Evolutionary conservation across 2,797 vertebrate genomes (phyloP).

Genomic region (Borostomias antarcticus): DNA sequence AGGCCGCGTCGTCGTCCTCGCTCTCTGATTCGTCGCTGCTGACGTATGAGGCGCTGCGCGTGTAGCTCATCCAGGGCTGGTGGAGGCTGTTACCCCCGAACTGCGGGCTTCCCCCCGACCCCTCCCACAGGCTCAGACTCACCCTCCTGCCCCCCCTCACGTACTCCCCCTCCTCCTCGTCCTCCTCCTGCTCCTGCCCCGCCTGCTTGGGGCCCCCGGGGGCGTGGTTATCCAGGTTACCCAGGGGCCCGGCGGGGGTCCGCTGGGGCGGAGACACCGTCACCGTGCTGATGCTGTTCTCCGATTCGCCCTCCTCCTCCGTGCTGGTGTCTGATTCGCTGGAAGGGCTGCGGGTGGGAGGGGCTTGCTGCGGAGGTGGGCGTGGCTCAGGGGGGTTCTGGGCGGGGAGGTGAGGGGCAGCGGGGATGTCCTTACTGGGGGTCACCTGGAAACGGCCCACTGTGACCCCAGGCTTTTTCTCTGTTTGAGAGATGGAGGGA

Average conservation of each 20-base stretch:
- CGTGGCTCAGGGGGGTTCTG: not conserved
- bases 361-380: slow-evolving; percentile 9
- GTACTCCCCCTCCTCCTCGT: slow-evolving; percentile 26
- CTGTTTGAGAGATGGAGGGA: slow-evolving; percentile 60
- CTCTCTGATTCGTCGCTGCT: slow-evolving; percentile 91
- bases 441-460: slow-evolving; percentile 90
- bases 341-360: slow-evolving; percentile 66
- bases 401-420: not conserved
- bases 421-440: slow-evolving; percentile 58
- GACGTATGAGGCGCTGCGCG: slow-evolving; percentile 70
- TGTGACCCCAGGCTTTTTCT: slow-evolving; percentile 69
- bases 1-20: slow-evolving; percentile 80
- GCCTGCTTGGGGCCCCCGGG: not conserved
- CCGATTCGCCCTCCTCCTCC: slow-evolving; percentile 49
- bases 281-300: slow-evolving; percentile 41
- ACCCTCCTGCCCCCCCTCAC: slow-evolving; percentile 22
- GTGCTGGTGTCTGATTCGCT: slow-evolving; percentile 52
- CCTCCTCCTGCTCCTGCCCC: slow-evolving; percentile 4
- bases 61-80: slow-evolving; percentile 78
- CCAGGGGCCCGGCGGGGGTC: slow-evolving; percentile 35
- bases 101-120: slow-evolving; percentile 25
- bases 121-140: slow-evolving; percentile 57
- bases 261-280: slow-evolving; percentile 19
- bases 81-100: slow-evolving; percentile 54
- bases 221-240: slow-evolving; percentile 31